Evolutionary conservation across 2,888 invertebrate species (phyloP).

Genomic region (Spilarctia lutea): DNA sequence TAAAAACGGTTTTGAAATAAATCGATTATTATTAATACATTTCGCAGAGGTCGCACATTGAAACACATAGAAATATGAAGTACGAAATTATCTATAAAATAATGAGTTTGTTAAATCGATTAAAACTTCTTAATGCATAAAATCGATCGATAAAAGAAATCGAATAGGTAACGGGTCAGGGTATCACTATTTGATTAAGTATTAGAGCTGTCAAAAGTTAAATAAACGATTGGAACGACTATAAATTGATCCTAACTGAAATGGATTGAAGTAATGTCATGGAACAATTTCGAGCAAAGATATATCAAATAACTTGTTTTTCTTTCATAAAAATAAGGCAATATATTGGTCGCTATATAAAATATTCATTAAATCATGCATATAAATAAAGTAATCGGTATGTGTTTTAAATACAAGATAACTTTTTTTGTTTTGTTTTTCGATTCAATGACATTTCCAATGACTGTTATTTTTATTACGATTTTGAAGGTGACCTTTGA

Average conservation of each 20-base stretch:
- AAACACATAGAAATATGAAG: too few species aligned
- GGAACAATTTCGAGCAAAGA: neutral
- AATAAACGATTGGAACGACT: too few species aligned
- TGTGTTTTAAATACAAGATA: neutral
- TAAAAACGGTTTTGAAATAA: too few species aligned
- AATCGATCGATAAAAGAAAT: too few species aligned
- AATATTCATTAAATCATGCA: neutral
- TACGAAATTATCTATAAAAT: too few species aligned
- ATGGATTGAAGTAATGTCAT: constrained; percentile 9
- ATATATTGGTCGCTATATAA: neutral
- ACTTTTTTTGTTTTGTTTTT: neutral
- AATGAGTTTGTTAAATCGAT: too few species aligned
- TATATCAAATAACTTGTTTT: constrained; percentile 2
- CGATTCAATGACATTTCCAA: neutral
- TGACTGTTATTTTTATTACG: neutral
- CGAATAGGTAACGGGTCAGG: too few species aligned
- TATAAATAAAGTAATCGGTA: neutral
- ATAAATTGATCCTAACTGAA: constrained; percentile 45
- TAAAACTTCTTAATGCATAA: too few species aligned
- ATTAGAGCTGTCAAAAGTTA: too few species aligned
- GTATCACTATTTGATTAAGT: too few species aligned
- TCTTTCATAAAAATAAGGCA: neutral
- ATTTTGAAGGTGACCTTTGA: neutral
- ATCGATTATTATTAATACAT: too few species aligned
- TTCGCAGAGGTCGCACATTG: too few species aligned